A percentile compares a stretch with the other conserved stretches of the same genome.
Evolutionary conservation across 2,888 invertebrate genomes (phyloP).

Genomic region (Monoplex corrugatus): DNA sequence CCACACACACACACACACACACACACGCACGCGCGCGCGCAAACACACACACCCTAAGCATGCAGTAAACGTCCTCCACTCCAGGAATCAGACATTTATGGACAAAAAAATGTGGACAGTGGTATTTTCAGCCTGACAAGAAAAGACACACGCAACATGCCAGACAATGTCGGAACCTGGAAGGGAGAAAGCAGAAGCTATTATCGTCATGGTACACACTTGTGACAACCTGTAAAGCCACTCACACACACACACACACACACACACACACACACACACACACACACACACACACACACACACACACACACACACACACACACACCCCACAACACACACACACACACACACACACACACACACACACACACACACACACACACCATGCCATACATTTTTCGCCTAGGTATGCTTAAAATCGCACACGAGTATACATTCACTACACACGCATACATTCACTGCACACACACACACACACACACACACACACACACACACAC

Average conservation of each 20-base stretch:
- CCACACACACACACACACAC: background rate
- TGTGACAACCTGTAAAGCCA: no score
- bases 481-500: constrained; percentile 13
- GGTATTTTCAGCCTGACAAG: no score
- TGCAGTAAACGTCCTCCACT: no score
- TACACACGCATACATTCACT: no score
- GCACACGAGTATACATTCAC: no score
- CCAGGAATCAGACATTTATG: no score
- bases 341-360: background rate
- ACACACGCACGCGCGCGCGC: background rate
- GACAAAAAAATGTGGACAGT: no score
- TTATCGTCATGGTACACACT: no score
- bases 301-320: background rate
- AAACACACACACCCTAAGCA: background rate
- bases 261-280: background rate
- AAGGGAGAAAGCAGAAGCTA: no score
- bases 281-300: constrained; percentile 1
- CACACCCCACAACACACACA: background rate
- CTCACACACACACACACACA: background rate
- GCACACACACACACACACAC: background rate
- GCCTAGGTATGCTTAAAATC: background rate
- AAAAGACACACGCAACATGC: no score
- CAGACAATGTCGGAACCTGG: no score
- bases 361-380: constrained; percentile 8
- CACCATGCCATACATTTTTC: background rate